A percentile compares a stretch with the other conserved stretches of the same genome.
Evolutionary conservation across 2,113 vertebrate species (phyloP).

Genomic region (Engraulis encrasicolus): DNA sequence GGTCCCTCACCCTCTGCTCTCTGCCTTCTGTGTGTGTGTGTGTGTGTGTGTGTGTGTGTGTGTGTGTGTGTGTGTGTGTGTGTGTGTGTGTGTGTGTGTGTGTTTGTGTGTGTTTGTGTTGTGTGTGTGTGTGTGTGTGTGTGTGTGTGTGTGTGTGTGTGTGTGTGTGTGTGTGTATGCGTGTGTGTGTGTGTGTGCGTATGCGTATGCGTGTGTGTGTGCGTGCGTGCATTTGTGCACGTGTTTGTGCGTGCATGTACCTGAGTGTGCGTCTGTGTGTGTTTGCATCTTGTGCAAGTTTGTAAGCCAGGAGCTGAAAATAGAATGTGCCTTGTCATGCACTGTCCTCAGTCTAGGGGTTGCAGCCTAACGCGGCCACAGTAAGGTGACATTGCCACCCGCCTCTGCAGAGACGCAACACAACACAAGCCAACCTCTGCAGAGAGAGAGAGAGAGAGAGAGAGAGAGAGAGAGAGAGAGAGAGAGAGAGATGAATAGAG

Average conservation of each 20-base stretch:
- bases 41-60: neutral
- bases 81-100: neutral
- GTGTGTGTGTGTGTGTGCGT: slow-evolving; percentile 13
- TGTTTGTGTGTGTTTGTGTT: slow-evolving; percentile 19
- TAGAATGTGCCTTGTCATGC: slow-evolving; percentile 53
- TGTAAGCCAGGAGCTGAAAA: slow-evolving; percentile 47
- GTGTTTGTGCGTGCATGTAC: neutral
- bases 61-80: neutral
- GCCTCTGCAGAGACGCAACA: neutral
- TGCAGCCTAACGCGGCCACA: neutral
- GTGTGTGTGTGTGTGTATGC: too few species aligned
- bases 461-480: neutral
- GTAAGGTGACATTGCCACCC: neutral
- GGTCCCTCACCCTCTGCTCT: neutral
- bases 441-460: neutral
- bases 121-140: slow-evolving; percentile 19
- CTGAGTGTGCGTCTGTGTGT: slow-evolving; percentile 6
- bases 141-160: neutral
- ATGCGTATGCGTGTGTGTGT: slow-evolving; percentile 24
- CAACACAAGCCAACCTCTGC: neutral
- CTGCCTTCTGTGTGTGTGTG: neutral
- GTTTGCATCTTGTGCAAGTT: slow-evolving; percentile 25
- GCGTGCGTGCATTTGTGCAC: slow-evolving; percentile 38
- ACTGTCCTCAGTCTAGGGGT: slow-evolving; percentile 19
- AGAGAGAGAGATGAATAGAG: neutral